Conservation (phyloP, 2,113 vertebrate genomes). For the Alaudala cheleensis region DNA sequence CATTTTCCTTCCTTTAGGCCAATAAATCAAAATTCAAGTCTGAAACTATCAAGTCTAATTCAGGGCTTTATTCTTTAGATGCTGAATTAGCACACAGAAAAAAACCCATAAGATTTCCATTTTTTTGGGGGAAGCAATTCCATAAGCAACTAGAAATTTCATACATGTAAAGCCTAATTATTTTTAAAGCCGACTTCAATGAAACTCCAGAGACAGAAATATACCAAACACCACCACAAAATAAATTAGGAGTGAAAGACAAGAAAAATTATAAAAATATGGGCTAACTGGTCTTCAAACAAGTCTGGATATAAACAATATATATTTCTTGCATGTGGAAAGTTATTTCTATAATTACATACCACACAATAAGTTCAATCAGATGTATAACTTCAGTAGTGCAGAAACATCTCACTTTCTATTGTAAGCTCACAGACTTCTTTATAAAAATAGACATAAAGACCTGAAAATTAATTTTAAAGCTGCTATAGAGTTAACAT, state of each 20-base stretch:
- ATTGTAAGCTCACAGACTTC: background rate
- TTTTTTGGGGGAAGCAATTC: background rate
- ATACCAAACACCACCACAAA: background rate
- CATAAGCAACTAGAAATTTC: background rate
- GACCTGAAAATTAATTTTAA: background rate
- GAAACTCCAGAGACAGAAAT: slow-evolving; percentile 1
- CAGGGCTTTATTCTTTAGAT: background rate
- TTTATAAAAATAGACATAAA: background rate
- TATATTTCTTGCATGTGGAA: background rate
- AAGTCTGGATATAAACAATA: background rate
- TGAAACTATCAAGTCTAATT: background rate
- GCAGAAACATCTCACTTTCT: background rate
- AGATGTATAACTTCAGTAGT: background rate
- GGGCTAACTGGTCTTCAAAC: slow-evolving; percentile 18
- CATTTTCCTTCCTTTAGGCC: background rate
- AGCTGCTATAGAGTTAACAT: background rate
- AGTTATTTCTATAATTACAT: background rate
- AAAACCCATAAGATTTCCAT: background rate
- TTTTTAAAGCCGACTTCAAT: background rate
- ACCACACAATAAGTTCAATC: slow-evolving; percentile 8
- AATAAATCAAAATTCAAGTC: background rate
- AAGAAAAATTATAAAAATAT: slow-evolving; percentile 35
- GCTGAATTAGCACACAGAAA: background rate
- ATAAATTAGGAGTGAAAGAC: slow-evolving; percentile 9
- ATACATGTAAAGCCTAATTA: background rate